A percentile compares a stretch with the other conserved stretches of the same genome.
phyloP scores from a whole-genome alignment of 1,140 invertebrate species.

The Panagrolaimus sp. region DNA sequence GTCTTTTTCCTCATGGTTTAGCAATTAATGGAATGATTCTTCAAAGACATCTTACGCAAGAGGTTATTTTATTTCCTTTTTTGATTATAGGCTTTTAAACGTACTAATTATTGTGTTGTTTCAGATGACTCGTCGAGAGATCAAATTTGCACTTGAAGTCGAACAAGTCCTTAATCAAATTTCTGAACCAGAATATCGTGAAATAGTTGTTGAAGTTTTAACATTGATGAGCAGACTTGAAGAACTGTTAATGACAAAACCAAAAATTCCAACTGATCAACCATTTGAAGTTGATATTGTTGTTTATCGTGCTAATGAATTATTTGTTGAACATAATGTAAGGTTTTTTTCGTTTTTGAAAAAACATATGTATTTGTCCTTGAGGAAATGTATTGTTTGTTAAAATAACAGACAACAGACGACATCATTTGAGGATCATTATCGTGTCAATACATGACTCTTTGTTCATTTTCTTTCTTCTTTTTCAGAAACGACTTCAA shows the following conservation, averaged over 20 bases:
- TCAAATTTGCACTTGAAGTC: constrained; percentile 88
- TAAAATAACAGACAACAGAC: background rate
- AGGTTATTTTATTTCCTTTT: constrained; percentile 33
- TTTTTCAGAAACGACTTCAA: constrained; percentile 59
- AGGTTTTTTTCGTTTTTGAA: background rate
- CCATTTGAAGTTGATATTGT: constrained; percentile 84
- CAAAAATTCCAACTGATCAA: constrained; percentile 67
- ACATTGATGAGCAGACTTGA: constrained; percentile 69
- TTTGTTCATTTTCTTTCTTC: constrained; percentile 16
- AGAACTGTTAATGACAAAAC: constrained; percentile 43
- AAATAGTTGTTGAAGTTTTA: constrained; percentile 90
- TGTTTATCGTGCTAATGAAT: constrained; percentile 84
- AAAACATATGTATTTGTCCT: background rate
- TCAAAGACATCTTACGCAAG: constrained; percentile 53
- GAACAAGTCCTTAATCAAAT: constrained; percentile 95
- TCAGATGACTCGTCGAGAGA: constrained; percentile 89
- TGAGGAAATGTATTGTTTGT: background rate
- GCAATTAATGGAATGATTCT: constrained; percentile 52
- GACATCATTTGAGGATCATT: background rate
- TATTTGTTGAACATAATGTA: constrained; percentile 93
- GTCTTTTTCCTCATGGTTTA: constrained; percentile 55
- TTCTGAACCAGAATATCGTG: constrained; percentile 94
- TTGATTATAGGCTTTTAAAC: background rate
- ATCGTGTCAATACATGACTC: background rate
- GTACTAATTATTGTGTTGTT: constrained; percentile 12